Evolutionary conservation across 1,140 invertebrate genomes (phyloP).

Genomic region (Capitella teleta): DNA sequence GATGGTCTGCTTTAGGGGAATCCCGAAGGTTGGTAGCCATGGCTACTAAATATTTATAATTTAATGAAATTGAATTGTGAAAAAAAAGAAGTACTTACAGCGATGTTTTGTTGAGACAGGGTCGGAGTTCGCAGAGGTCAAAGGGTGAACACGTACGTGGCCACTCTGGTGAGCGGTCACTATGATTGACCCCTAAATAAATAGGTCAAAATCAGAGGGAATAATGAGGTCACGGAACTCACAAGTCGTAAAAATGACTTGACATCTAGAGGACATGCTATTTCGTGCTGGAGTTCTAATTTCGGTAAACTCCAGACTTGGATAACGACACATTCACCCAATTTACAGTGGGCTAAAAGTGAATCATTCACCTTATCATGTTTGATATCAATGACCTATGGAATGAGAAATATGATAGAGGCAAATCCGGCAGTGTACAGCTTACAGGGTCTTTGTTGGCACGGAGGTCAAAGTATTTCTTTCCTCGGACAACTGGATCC

Average conservation of each 20-base stretch:
- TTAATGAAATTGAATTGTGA: too few species aligned
- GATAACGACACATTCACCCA: slow-evolving; percentile 22
- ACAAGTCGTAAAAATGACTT: slow-evolving; percentile 28
- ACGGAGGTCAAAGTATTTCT: slow-evolving; percentile 35
- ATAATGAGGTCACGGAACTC: slow-evolving; percentile 12
- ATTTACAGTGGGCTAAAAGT: slow-evolving; percentile 23
- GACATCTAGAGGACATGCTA: slow-evolving; percentile 26
- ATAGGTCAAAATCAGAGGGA: too few species aligned
- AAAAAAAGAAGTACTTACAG: too few species aligned
- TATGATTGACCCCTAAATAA: too few species aligned
- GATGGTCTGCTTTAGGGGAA: too few species aligned
- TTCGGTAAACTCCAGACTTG: slow-evolving; percentile 36
- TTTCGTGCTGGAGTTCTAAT: slow-evolving; percentile 27
- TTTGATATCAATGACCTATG: slow-evolving; percentile 26
- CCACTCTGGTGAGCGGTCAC: too few species aligned
- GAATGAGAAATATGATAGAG: background rate
- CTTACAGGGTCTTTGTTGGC: slow-evolving; percentile 30
- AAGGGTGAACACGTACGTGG: too few species aligned
- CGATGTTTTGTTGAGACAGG: too few species aligned
- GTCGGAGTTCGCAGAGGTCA: too few species aligned
- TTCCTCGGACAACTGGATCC: slow-evolving; percentile 35
- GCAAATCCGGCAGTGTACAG: slow-evolving; percentile 8
- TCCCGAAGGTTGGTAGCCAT: background rate
- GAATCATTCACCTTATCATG: slow-evolving; percentile 26
- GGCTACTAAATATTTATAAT: background rate